These are phyloP conservation scores for Catocala sponsa DNA, from an alignment of 2,888 invertebrate species.

Conservation along the genomic window DNA sequence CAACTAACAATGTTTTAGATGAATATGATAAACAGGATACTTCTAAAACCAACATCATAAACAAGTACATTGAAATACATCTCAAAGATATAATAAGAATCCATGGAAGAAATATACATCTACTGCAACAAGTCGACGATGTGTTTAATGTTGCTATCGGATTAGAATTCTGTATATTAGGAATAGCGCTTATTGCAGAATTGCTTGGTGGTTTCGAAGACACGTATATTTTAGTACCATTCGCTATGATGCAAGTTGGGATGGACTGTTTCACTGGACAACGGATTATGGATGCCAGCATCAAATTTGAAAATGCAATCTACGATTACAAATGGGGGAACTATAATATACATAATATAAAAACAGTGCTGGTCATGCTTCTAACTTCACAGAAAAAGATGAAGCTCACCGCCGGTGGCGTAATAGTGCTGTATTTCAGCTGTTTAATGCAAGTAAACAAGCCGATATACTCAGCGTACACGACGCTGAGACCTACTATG, in stretches of 20 bases:
- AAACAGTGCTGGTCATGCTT: slow-evolving; percentile 61
- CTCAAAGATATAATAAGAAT: slow-evolving; percentile 31
- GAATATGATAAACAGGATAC: not conserved
- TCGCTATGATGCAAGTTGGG: slow-evolving; percentile 59
- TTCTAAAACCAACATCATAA: slow-evolving; percentile 22
- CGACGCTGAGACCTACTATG: slow-evolving; percentile 65
- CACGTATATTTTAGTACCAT: slow-evolving; percentile 61
- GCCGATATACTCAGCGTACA: slow-evolving; percentile 68
- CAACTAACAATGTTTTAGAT: slow-evolving; percentile 24
- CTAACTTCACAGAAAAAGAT: slow-evolving; percentile 67
- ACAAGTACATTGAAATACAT: slow-evolving; percentile 26
- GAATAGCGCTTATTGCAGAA: slow-evolving; percentile 59
- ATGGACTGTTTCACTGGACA: slow-evolving; percentile 60
- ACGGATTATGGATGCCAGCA: slow-evolving; percentile 51
- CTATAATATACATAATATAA: slow-evolving; percentile 50
- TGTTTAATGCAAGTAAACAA: slow-evolving; percentile 65
- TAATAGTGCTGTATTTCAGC: slow-evolving; percentile 58
- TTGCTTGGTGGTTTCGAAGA: slow-evolving; percentile 64
- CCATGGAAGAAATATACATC: slow-evolving; percentile 48
- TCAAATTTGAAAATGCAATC: slow-evolving; percentile 47
- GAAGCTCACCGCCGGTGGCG: slow-evolving; percentile 67
- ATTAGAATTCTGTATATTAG: slow-evolving; percentile 59
- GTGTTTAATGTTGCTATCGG: slow-evolving; percentile 58
- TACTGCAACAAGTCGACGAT: slow-evolving; percentile 51
- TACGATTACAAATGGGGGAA: slow-evolving; percentile 58